Conservation (phyloP, 1,140 invertebrate species). For the Phymorhynchus buccinoides region DNA sequence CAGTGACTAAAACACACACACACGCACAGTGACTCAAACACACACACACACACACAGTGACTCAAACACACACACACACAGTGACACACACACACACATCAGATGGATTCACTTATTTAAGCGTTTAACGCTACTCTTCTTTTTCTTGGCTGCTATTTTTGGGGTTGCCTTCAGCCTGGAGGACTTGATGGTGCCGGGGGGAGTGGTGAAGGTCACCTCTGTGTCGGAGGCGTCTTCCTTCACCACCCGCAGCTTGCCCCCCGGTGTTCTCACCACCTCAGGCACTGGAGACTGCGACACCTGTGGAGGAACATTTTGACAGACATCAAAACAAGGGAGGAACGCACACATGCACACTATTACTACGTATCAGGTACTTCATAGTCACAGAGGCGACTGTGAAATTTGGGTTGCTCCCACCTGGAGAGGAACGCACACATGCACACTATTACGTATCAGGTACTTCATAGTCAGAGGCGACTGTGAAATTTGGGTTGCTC, state of each 20-base stretch:
- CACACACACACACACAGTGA: neutral
- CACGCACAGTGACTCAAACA: neutral
- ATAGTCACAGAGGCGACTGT: too few relatives aligned
- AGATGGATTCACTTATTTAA: neutral
- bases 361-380: too few relatives aligned
- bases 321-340: neutral
- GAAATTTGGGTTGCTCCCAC: too few relatives aligned
- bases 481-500: too few relatives aligned
- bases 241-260: neutral
- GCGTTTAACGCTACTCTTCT: neutral
- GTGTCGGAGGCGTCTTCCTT: neutral
- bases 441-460: neutral
- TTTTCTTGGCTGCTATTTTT: too few relatives aligned
- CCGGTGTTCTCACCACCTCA: neutral
- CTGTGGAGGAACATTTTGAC: neutral
- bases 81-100: neutral
- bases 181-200: conserved; percentile 7
- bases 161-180: neutral
- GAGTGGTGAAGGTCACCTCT: conserved; percentile 15
- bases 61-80: neutral
- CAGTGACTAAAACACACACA: neutral
- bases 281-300: neutral
- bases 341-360: neutral
- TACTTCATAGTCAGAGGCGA: too few relatives aligned
- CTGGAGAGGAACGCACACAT: neutral